Base-by-base conservation (phyloP, 2,113 vertebrate species). In the Scophthalmus maximus region DNA sequence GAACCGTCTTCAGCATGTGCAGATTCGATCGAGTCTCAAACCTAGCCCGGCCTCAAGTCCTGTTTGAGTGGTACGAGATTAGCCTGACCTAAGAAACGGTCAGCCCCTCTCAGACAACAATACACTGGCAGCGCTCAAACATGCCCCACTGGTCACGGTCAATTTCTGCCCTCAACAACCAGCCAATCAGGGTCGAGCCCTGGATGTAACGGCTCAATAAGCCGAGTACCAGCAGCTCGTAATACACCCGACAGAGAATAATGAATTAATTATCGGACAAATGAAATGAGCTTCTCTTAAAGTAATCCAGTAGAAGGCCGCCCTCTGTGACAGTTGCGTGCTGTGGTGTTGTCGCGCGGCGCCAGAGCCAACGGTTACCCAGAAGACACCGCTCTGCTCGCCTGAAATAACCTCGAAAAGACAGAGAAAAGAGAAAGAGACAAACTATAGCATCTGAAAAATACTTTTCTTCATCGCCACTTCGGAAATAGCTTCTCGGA, bases 391-490 rank as follows among this genome's bases (percentile, higher is more conserved):
- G 81, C 47, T 81, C 81, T 52, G 73, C 61, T 73, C 63, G 42
- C 75, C 65, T 47, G 73, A 82, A 85, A 90, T 83, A 83, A 81
- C 70, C 52, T 57, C n/a, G 27, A 68, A 58, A 32, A 34, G 26
- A 56, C 23, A 6, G 27, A 38, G 20, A 82, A 65, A 32, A 46
- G 26, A 27, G 40, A 40, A 51, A 5, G 40, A 40, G 56, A 5
- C 22, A 70, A 76, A 77, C 58, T 53, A 77, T 27, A 70, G 50
- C 64, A 7, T 76, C 17, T 50, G 26, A 73, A 79, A 69, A 66
- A n/a, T n/a, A n/a, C n/a, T n/a, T n/a, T n/a, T n/a, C n/a, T 30
- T 51, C 17, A 56, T 34, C 18, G 32, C 36, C 0, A 26, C 17
- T 47, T 27, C 3, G 6, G 46, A 51, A 30, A 20, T 14, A 18